Percentiles rank a stretch among this genome's conserved stretches.
Evolutionary conservation across 2,113 vertebrate species (phyloP).

Genomic region (Probosciger aterrimus): DNA sequence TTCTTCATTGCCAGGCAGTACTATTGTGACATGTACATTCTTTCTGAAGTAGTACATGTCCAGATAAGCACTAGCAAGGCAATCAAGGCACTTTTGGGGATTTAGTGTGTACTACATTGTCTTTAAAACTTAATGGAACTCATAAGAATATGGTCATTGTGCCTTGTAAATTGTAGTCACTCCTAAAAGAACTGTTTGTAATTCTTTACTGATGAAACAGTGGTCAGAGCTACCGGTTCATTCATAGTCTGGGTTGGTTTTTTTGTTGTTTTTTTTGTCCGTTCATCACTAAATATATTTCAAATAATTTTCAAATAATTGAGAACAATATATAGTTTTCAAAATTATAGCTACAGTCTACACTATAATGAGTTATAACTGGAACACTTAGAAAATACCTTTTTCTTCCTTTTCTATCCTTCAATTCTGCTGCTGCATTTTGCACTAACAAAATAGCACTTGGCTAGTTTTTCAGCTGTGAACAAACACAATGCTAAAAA

Average conservation of each 20-base stretch:
- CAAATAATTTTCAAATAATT: neutral
- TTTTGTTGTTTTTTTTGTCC: neutral
- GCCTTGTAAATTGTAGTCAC: neutral
- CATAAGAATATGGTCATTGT: neutral
- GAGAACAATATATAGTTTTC: neutral
- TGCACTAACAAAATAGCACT: neutral
- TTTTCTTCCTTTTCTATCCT: neutral
- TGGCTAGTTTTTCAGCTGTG: neutral
- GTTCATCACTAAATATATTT: neutral
- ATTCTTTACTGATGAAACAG: neutral
- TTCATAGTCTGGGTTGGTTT: neutral
- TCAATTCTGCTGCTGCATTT: neutral
- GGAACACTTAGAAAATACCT: neutral
- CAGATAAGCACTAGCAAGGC: neutral
- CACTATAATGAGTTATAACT: neutral
- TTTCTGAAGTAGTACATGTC: neutral
- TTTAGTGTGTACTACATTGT: accelerated
- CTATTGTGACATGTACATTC: neutral
- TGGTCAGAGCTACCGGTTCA: neutral
- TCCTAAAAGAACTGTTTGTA: neutral
- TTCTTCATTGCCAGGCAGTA: neutral
- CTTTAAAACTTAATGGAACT: neutral
- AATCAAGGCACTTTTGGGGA: neutral
- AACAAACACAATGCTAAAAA: neutral
- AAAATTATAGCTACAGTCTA: neutral